Evolutionary conservation across 2,113 vertebrate genomes (phyloP).

Genomic region (Corvus hawaiiensis): DNA sequence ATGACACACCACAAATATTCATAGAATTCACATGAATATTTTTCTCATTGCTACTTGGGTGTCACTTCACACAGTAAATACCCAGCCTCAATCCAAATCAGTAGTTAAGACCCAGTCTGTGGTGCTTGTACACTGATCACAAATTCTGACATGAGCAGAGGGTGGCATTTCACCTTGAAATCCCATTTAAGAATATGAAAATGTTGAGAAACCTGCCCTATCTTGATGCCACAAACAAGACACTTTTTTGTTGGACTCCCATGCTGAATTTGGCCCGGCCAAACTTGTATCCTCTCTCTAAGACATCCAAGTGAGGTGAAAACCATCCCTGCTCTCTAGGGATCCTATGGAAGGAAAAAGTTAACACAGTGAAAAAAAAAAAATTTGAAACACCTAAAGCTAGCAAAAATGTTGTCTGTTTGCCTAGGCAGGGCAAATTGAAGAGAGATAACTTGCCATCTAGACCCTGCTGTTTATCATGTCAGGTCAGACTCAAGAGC

Average conservation of each 20-base stretch:
- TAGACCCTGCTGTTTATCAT: background rate
- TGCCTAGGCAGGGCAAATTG: background rate
- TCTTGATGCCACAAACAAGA: background rate
- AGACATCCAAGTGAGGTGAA: background rate
- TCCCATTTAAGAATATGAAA: background rate
- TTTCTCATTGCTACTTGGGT: background rate
- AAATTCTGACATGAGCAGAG: background rate
- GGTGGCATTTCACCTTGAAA: background rate
- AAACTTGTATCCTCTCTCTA: background rate
- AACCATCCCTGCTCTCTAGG: background rate
- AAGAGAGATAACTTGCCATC: background rate
- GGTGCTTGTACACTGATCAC: background rate
- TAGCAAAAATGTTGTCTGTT: background rate
- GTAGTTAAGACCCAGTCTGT: background rate
- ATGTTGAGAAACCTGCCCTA: background rate
- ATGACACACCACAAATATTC: background rate
- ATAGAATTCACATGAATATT: background rate
- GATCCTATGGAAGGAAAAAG: background rate
- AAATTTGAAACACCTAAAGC: background rate
- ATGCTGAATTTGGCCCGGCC: background rate
- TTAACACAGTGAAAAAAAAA: background rate
- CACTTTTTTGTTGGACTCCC: background rate
- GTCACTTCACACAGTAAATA: background rate
- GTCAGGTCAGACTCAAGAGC: background rate
- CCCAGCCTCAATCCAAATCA: background rate